Base-by-base conservation (phyloP, 2,113 vertebrate genomes). In the Scophthalmus maximus region DNA sequence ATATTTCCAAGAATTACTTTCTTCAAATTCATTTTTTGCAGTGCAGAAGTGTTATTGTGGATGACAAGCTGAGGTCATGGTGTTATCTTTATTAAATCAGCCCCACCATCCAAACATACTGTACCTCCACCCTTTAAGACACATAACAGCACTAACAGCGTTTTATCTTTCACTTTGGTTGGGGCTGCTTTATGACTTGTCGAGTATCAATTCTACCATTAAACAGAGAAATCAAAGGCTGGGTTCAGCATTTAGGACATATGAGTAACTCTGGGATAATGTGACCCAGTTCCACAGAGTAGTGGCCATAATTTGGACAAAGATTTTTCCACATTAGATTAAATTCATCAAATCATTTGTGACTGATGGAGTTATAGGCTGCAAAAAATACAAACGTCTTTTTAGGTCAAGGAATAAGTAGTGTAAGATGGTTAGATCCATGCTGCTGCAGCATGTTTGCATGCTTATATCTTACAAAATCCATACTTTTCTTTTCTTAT, bases 41-140 rank as follows among this genome's bases (percentile, higher is more conserved):
- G n/a, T n/a, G n/a, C n/a, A n/a, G n/a, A n/a, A n/a, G n/a, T 71
- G 65, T 67, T 58, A 55, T 9, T 55, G 30, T 38, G 52, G 50
- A 40, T 68, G 68, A 76, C 29, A 32, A 23, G 29, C 44, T 56
- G 47, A 59, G 64, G 78, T 70, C 68, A 53, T 18, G 17, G 29
- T 52, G 55, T 51, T 67, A 20, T 6, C 5, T 32, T 44, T 29
- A 25, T 14, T 38, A 29, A 46, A 38, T 32, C 15, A 44, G 32
- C 29, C n/a, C 36, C 34, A 69, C 44, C n/a, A 32, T 32, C 32
- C 20, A 75, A 63, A 73, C 42, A 71, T 49, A 72, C 18, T 5
- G 11, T 38, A 38, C 36, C 5, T n/a, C 46, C 26, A 53, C 36
- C 61, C 5, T 55, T 52, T 8, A 8, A 18, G 10, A 50, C 12